Percentiles rank a stretch among this genome's conserved stretches.
These are phyloP conservation scores for Microctonus hyperodae DNA, from an alignment of 2,888 invertebrate species.

Conservation along the genomic window DNA sequence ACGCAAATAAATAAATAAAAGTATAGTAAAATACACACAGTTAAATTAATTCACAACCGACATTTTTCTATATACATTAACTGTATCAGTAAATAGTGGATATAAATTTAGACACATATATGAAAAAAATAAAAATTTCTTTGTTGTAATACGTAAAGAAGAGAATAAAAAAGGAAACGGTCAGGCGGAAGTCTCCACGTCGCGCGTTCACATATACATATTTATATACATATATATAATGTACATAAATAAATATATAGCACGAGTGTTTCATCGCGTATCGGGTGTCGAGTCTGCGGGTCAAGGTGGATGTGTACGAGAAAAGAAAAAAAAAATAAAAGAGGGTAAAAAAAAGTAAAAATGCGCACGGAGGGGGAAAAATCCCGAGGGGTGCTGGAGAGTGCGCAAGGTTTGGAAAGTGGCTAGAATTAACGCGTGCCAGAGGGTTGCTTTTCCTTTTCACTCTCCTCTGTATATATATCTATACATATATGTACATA, in stretches of 20 bases:
- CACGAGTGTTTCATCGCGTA: conserved; percentile 36
- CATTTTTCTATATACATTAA: background rate
- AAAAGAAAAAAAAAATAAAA: conserved; percentile 37
- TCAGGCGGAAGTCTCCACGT: conserved; percentile 37
- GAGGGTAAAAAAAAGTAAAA: conserved; percentile 31
- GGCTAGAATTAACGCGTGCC: conserved; percentile 59
- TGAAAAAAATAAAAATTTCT: conserved; percentile 20
- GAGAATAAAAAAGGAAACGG: conserved; percentile 26
- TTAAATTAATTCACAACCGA: background rate
- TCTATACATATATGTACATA: background rate
- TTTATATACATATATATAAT: background rate
- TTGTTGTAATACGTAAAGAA: background rate
- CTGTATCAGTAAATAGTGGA: background rate
- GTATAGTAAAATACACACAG: no score
- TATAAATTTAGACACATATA: no score
- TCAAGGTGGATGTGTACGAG: conserved; percentile 35
- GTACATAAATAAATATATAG: background rate
- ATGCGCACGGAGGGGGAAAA: conserved; percentile 34
- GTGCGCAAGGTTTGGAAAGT: conserved; percentile 56
- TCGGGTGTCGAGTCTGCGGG: conserved; percentile 52
- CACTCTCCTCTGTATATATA: background rate
- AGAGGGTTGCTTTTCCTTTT: conserved; percentile 22
- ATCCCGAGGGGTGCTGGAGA: conserved; percentile 33
- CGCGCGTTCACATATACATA: conserved; percentile 15
- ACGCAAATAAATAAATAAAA: background rate